phyloP scores from a whole-genome alignment of 1,140 invertebrate species.

The Scaptomyza hsui region DNA sequence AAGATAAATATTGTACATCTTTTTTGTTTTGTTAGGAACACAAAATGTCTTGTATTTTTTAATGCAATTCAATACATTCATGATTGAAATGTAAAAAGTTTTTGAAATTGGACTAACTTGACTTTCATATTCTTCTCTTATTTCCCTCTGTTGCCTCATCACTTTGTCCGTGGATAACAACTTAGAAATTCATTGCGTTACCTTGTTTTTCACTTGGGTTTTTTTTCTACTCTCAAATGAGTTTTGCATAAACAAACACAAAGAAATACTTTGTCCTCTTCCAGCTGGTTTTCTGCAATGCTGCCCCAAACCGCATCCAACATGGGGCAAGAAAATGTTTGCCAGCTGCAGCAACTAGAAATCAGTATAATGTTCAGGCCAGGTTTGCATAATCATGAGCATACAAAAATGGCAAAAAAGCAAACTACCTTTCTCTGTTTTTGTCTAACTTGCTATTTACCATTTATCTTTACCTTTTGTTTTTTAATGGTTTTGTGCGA shows the following conservation, averaged over 20 bases:
- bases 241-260: conserved; percentile 70
- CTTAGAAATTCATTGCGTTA: conserved; percentile 62
- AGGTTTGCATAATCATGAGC: conserved; percentile 60
- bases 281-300: background rate
- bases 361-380: conserved; percentile 30
- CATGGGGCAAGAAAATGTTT: background rate
- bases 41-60: background rate
- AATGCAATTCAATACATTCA: background rate
- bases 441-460: conserved; percentile 26
- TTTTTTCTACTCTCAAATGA: conserved; percentile 60
- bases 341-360: conserved; percentile 13
- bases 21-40: background rate
- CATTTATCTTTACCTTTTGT: no score
- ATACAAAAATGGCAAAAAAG: conserved; percentile 49
- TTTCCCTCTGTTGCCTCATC: background rate
- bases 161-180: conserved; percentile 21
- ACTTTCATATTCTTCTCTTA: background rate
- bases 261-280: conserved; percentile 27
- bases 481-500: no score
- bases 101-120: background rate
- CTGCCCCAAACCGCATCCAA: conserved; percentile 1
- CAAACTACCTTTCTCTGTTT: conserved; percentile 30
- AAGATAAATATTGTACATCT: background rate
- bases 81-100: background rate
- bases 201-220: conserved; percentile 24